Base-by-base conservation (phyloP, 2,113 vertebrate genomes). In the Arvicanthis niloticus region DNA sequence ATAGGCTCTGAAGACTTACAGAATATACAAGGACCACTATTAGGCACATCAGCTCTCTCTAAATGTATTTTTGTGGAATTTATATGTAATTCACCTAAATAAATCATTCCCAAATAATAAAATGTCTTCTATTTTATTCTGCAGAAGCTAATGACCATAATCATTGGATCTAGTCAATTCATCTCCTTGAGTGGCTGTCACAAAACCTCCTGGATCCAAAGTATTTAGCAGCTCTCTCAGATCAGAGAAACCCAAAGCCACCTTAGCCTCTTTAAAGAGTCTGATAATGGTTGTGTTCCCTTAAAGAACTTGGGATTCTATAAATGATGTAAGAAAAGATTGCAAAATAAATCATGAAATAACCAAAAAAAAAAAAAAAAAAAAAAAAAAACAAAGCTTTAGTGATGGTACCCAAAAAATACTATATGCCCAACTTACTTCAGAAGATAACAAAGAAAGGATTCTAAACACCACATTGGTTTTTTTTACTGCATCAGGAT, bases 51-150 rank as follows among this genome's bases (percentile, higher is more conserved):
- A 34, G 5, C 1, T 86, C 19, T 85, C 26, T 91, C 65, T 88
- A 16, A 75, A 88, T 91, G 29, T 89, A 85, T 89, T 93, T 85
- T n/a, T 67, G 65, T 29, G 16, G 37, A 81, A 88, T 89, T 72
- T 88, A 84, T 4, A 62, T 40, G n/a, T 88, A 68, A 88, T 34
- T 88, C 40, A 58, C 37, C 82, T 94, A 85, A 87, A 40, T 12
- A 93, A 94, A 65, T 80, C 4, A 94, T 80, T 91, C 91, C 5
- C 48, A 92, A 90, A 84, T 65, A 85, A 58, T 76, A 51, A 37
- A 85, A 34, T 62, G 19, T 81, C 29, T 76, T 29, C 26, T 51
- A 68, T 53, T 86, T 0, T 17, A 48, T 37, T 88, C 90, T 92
- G 34, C 12, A 87, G 80, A 29, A 65, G 4, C 15, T 72, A 58